Base-by-base conservation (phyloP, 2,113 vertebrate species). In the Semnopithecus entellus region DNA sequence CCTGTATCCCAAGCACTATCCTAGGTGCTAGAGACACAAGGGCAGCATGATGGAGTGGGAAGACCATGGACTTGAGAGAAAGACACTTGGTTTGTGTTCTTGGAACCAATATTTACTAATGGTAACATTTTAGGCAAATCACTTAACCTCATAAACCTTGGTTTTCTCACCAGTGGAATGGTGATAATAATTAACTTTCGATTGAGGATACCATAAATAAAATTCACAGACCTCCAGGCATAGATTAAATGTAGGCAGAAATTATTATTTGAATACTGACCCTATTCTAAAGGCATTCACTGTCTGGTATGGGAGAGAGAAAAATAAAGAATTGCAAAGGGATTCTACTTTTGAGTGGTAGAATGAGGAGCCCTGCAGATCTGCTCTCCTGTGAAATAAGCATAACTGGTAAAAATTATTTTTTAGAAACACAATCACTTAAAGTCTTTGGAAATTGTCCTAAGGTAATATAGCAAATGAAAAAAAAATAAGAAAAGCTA, bases 401-500 rank as follows among this genome's bases (percentile, higher is more conserved):
- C 22, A 20, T 14, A 35, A 79, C 32, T 66, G 38, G 35, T 76
- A 22, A 83, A 45, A 18, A 43, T 22, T 32, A 50, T 45, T 87
- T 81, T 32, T 66, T 35, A 84, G 95, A 72, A 96, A 88, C 5
- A 23, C 20, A 82, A 30, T 84, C 27, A 72, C 45, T 85, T 70
- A 64, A 94, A 84, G 61, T 52, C 50, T 73, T 61, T 83, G 48
- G 27, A 79, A 94, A 83, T 35, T 96, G 11, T 38, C 45, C 48
- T 82, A 48, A 91, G 27, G 23, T 86, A 83, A 94, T 75, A 75
- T 0, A 73, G 43, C 2, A 75, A 86, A 82, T 40, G 18, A 38
- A 70, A 94, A 93, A 50, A 93, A 75, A 18, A 94, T 13, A 75
- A 93, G 45, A 95, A 90, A 72, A 89, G 11, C 13, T 20, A 85